Evolutionary conservation across 2,888 invertebrate species (phyloP), one percentile per base, ranked within the genome.

Genomic region (Leptinotarsa peninsularis): DNA sequence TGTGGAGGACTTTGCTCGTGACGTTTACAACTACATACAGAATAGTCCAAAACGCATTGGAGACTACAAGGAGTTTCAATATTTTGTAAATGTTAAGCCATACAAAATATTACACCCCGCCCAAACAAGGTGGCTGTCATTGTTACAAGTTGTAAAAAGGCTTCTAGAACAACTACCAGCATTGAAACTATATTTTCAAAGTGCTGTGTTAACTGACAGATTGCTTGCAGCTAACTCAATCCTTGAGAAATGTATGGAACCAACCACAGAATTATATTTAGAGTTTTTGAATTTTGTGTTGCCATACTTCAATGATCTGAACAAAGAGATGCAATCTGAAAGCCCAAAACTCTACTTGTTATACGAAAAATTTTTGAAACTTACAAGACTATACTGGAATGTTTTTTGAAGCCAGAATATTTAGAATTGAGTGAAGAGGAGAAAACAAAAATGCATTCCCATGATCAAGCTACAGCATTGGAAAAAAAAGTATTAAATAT

Each of bases 271-370:
- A 17, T 17, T 50, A 50, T 50, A 50, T 17, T 50, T 50, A 50
- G 14, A 15, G 14, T 50, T 50, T 50, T 50, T 50, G 17, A 17
- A 50, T 50, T 50, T 15, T 50, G 14, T 14, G 14, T 17, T 50
- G 17, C 15, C 50, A 17, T 50, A 15, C 15, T 15, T 50, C 50
- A 50, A 14, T 15, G 17, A 50, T 50, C 50, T 50, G 17, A 50
- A 50, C 17, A 23, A 63, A 60, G 49, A 71, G 60, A 49, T 71
- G 33, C 71, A 71, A 49, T 71, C 63, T 33, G 71, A 71, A 60
- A 71, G 49, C 21, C 71, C 49, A 15, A 71, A 71, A 71, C 23
- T 70, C 10, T 43, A 43, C 18, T 15, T 23, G 7, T 15, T 50
- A 56, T 43, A 70, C 43, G n/a, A 56, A 43, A 60, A 18, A 60